Percentiles rank a stretch among this genome's conserved stretches.
Evolutionary conservation across 2,797 vertebrate species (phyloP).

Genomic region (Scyliorhinus canicula): DNA sequence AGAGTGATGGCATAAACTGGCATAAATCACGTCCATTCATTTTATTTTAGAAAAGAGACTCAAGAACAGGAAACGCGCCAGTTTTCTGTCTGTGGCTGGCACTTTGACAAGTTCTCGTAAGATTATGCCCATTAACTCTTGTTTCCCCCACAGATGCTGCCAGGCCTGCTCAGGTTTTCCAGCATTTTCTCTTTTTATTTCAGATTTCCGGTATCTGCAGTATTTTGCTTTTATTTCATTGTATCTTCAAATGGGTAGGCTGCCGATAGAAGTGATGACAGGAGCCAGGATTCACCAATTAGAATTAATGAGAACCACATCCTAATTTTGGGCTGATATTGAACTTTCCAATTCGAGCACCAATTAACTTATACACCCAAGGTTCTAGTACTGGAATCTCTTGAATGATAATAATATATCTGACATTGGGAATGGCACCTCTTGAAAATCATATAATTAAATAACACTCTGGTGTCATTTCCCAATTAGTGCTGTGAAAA

Average conservation of each 20-base stretch:
- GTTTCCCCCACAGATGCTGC: too few species aligned
- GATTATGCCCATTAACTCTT: too few species aligned
- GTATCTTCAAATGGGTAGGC: background rate
- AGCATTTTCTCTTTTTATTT: too few species aligned
- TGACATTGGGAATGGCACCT: background rate
- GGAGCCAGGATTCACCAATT: background rate
- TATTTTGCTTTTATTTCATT: too few species aligned
- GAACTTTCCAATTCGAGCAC: background rate
- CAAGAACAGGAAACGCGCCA: too few species aligned
- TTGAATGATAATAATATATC: background rate
- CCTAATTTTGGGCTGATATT: background rate
- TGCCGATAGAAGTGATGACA: background rate
- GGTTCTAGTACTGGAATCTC: background rate
- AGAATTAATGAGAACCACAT: background rate
- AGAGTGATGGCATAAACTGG: too few species aligned
- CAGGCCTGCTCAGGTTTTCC: too few species aligned
- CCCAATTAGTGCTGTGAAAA: background rate
- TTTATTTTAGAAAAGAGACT: too few species aligned
- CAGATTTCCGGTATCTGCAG: too few species aligned
- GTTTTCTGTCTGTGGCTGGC: too few species aligned
- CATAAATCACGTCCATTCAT: too few species aligned
- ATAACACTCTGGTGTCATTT: background rate
- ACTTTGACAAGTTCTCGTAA: too few species aligned
- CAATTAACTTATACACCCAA: background rate
- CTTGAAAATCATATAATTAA: background rate